These are phyloP conservation scores for Pseudotriccus pelzelni DNA, from an alignment of 2,797 vertebrate species.

Conservation along the genomic window DNA sequence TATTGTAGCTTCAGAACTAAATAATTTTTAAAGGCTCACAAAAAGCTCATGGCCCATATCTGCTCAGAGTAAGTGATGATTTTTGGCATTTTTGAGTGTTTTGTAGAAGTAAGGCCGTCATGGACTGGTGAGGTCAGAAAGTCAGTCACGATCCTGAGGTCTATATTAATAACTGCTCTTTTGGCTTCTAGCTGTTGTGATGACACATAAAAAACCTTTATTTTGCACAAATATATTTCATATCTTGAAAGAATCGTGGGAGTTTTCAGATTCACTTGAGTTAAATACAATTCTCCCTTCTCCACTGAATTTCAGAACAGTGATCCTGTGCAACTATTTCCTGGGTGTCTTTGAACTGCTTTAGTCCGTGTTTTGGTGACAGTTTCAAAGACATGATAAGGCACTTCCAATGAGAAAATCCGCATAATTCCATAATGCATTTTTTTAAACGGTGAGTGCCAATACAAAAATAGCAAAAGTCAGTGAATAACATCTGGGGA, in stretches of 20 bases:
- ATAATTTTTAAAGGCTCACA: not conserved
- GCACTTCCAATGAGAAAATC: not conserved
- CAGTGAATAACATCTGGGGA: not conserved
- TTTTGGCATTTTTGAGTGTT: fast-evolving
- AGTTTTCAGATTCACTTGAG: not conserved
- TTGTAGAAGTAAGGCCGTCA: not conserved
- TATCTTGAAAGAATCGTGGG: not conserved
- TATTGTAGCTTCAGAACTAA: not conserved
- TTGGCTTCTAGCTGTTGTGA: not conserved
- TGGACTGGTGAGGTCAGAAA: not conserved
- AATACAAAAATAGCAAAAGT: not conserved
- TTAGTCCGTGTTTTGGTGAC: not conserved
- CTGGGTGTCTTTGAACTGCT: not conserved
- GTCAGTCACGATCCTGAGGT: not conserved
- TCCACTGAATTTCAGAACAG: not conserved
- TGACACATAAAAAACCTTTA: not conserved
- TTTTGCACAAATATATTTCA: not conserved
- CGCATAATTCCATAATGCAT: not conserved
- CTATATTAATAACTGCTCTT: not conserved
- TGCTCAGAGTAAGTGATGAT: not conserved
- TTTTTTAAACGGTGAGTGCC: not conserved
- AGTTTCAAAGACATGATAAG: not conserved
- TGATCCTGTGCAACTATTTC: not conserved
- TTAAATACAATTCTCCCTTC: not conserved
- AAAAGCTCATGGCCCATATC: fast-evolving